Percentiles rank a stretch among this genome's conserved stretches.
phyloP scores from a whole-genome alignment of 2,888 invertebrate species.

The Ischnura elegans region DNA sequence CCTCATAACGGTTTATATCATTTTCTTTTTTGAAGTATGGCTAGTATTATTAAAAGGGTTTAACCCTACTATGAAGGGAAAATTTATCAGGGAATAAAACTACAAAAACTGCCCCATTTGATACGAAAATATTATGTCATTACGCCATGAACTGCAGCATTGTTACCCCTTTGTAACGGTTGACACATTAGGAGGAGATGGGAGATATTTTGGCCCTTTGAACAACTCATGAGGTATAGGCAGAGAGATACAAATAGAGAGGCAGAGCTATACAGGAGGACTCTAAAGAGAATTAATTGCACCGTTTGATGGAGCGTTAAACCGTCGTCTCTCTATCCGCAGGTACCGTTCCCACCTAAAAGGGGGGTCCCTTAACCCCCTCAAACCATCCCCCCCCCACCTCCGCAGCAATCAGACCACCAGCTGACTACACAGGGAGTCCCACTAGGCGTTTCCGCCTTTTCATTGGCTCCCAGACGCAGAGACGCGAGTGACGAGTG shows the following conservation, averaged over 20 bases:
- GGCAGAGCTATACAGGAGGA: neutral
- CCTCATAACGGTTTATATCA: too few relatives aligned
- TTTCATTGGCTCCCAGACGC: neutral
- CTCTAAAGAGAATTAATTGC: slow-evolving; percentile 34
- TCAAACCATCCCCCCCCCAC: neutral
- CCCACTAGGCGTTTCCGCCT: neutral
- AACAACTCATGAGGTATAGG: neutral
- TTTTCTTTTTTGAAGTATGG: too few relatives aligned
- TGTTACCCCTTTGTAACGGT: neutral
- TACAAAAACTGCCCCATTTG: neutral
- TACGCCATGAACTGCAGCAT: neutral
- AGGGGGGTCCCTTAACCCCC: neutral
- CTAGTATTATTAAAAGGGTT: too few relatives aligned
- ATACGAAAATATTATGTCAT: neutral
- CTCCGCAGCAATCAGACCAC: neutral
- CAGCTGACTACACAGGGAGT: neutral
- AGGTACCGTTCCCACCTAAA: too few relatives aligned
- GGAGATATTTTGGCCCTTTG: neutral
- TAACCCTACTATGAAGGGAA: too few relatives aligned
- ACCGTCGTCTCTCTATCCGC: neutral
- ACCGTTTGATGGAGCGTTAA: slow-evolving; percentile 40
- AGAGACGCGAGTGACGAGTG: neutral
- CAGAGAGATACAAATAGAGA: neutral
- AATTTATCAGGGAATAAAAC: too few relatives aligned
- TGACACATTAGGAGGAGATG: neutral